These are phyloP conservation scores for Sceliomorpha sp. DNA, from an alignment of 2,888 invertebrate genomes.

Conservation along the genomic window DNA sequence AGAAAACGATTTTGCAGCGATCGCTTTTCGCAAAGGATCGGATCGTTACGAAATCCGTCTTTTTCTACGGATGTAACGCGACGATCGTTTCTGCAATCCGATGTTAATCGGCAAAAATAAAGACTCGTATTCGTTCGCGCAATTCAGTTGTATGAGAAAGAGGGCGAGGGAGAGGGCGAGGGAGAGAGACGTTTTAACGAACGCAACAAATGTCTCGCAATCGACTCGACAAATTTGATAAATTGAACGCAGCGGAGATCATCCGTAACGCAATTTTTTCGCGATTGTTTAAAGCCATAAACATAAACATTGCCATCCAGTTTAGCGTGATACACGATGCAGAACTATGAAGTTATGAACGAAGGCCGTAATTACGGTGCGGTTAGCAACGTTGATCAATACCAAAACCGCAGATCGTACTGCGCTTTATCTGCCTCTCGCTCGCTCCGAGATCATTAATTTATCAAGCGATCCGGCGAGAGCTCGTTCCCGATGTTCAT, in stretches of 20 bases:
- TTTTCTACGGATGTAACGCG: too few species aligned
- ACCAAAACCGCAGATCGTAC: conserved; percentile 23
- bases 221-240: conserved; percentile 5
- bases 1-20: too few species aligned
- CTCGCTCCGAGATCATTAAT: conserved; percentile 22
- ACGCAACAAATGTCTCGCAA: too few species aligned
- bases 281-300: conserved; percentile 4
- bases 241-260: conserved; percentile 6
- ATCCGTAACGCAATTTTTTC: conserved; percentile 24
- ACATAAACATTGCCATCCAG: conserved; percentile 13
- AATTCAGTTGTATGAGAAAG: too few species aligned
- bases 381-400: conserved; percentile 27
- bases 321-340: conserved; percentile 29
- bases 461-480: conserved; percentile 8
- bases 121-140: too few species aligned
- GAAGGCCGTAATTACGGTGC: conserved; percentile 32
- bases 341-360: conserved; percentile 22
- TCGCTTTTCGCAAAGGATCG: too few species aligned
- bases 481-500: conserved; percentile 2
- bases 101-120: too few species aligned
- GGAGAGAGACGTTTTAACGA: too few species aligned
- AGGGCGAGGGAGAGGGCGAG: too few species aligned
- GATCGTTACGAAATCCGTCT: too few species aligned
- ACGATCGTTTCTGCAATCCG: too few species aligned
- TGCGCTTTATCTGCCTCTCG: conserved; percentile 8